Base-by-base conservation (phyloP, 2,888 invertebrate genomes). In the Cylindroiulus punctatus region DNA sequence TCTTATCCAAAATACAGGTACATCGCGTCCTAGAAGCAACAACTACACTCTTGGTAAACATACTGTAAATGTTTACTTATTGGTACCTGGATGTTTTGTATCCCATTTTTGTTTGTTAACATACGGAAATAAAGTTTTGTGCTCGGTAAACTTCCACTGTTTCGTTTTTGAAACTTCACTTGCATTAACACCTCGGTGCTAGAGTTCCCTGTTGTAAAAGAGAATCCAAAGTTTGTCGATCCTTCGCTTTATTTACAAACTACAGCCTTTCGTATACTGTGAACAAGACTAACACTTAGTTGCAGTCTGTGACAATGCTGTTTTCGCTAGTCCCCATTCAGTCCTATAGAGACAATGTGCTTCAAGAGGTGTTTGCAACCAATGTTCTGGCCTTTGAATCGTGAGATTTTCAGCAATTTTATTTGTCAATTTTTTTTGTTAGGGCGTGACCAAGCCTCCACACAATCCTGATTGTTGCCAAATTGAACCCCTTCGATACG, bases 221-320 rank as follows among this genome's bases (percentile, higher is more conserved):
- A 22, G 57, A 57, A 57, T 22, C 19, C 22, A 57, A 57, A 57
- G 57, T 57, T 57, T 57, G 57, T 22, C 57, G 57, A 57, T 57
- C 57, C 57, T 57, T 57, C 57, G 22, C 57, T 57, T 57, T 57
- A n/a, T 57, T 57, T 57, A 57, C 57, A 57, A 57, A 57, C 22
- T 22, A 10, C 57, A 57, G 57, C 57, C 57, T 57, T 57, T 57
- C 57, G n/a, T 57, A n/a, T n/a, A 57, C 57, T 57, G n/a, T 22
- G 57, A 57, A 57, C 57, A 57, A 8, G 57, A n/a, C 57, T 22
- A 57, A 57, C 57, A 57, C 57, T 57, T 57, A 57, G 22, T 57
- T 57, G 57, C 8, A 57, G 57, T 22, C 22, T 57, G 57, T 22
- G 22, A n/a, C 57, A 57, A 57, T 57, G 57, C 57, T 10, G 17